Percentiles rank a stretch among this genome's conserved stretches.
Evolutionary conservation across 2,888 invertebrate genomes (phyloP).

Genomic region (Hirtodrosophila trivittata): DNA sequence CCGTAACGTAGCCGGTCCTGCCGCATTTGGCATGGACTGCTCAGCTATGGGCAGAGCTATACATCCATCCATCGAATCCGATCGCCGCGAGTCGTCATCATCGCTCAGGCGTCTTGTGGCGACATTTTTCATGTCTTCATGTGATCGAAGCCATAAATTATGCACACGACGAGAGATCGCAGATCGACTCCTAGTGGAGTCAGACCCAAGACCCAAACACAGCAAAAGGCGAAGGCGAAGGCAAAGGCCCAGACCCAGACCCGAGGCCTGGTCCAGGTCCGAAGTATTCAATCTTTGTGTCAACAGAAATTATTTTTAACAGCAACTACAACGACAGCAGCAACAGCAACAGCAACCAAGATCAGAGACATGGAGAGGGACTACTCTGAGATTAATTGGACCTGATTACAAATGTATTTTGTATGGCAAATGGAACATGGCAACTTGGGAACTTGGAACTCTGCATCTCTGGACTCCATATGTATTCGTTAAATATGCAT

Average conservation of each 20-base stretch:
- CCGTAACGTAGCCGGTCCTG: constrained; percentile 14
- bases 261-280: not conserved
- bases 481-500: constrained; percentile 71
- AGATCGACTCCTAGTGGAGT: constrained; percentile 36
- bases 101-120: constrained; percentile 73
- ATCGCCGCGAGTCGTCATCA: constrained; percentile 64
- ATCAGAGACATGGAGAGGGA: constrained; percentile 22
- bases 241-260: not conserved
- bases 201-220: not conserved
- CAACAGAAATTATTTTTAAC: constrained; percentile 80
- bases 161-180: constrained; percentile 60
- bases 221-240: not conserved
- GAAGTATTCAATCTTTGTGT: constrained; percentile 77
- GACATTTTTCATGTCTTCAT: constrained; percentile 79
- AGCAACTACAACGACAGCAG: constrained; percentile 60
- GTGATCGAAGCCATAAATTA: constrained; percentile 80
- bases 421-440: constrained; percentile 49
- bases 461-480: constrained; percentile 36
- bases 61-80: constrained; percentile 42
- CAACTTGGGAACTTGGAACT: constrained; percentile 16
- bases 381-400: constrained; percentile 66
- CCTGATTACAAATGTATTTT: constrained; percentile 72
- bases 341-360: constrained; percentile 14
- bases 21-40: constrained; percentile 70
- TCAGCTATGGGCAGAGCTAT: constrained; percentile 57